Evolutionary conservation across 2,113 vertebrate genomes (phyloP), one percentile per base, ranked within the genome.

Genomic region (Solea solea): DNA sequence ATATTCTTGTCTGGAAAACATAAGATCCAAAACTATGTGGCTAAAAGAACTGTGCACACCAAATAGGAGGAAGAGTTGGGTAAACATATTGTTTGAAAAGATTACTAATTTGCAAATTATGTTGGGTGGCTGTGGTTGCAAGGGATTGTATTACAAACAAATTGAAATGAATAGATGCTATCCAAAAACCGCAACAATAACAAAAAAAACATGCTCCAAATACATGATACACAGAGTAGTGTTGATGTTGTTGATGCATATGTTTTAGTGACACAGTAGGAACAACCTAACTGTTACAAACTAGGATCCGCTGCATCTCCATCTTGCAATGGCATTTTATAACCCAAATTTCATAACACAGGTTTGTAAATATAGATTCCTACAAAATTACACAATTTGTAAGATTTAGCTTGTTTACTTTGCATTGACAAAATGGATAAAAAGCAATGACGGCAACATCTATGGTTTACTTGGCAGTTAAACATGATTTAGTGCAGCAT

Each of bases 401-500:
- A 25, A n/a, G 0, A 5, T 9, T n/a, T 41, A 14, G 7, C 44
- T 59, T 54, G n/a, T 42, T 52, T 55, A 1, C 16, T 14, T 74
- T 3, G 41, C 40, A 16, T 53, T 62, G 8, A 3, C 5, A 15
- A 9, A 59, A 48, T 34, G 7, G 8, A 58, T 54, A 28, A 15
- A 44, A 42, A 50, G 50, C 50, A 50, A 64, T 9, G 74, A 69
- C 0, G 12, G 44, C 51, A 56, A 59, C 8, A 28, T 42, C 56
- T 52, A 48, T 50, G 52, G 64, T 53, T 7, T 21, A 48, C 50
- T 57, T 39, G 25, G 44, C 63, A 64, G 70, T 80, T 68, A 67
- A 76, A 72, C 44, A 54, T 72, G 64, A 74, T 72, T 66, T 64
- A 46, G 59, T 46, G n/a, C 64, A 59, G 44, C 59, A 41, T 72